Percentiles rank a stretch among this genome's conserved stretches.
These are phyloP conservation scores for Eulithis testata DNA, from an alignment of 2,888 invertebrate species.

Conservation along the genomic window DNA sequence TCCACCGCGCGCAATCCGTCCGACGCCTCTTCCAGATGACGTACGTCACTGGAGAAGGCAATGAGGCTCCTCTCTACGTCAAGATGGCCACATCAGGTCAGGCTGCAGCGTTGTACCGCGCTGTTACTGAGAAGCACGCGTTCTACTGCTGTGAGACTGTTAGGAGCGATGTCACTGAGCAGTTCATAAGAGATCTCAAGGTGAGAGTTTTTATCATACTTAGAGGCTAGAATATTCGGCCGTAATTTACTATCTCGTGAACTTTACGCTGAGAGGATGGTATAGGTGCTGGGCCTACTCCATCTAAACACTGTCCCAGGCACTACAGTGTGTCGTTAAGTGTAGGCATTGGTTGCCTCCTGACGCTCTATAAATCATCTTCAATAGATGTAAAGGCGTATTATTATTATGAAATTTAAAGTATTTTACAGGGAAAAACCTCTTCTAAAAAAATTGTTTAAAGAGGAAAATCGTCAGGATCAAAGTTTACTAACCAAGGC, in stretches of 20 bases:
- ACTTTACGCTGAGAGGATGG: no score
- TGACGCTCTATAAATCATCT: no score
- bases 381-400: no score
- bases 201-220: slow-evolving; percentile 56
- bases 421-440: not conserved
- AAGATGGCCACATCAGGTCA: slow-evolving; percentile 92
- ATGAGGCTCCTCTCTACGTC: slow-evolving; percentile 89
- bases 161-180: slow-evolving; percentile 93
- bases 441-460: no score
- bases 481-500: no score
- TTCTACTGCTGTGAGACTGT: slow-evolving; percentile 97
- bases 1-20: slow-evolving; percentile 91
- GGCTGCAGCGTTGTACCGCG: slow-evolving; percentile 92
- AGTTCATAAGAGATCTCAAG: slow-evolving; percentile 95
- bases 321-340: no score
- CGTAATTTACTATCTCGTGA: no score
- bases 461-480: no score
- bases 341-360: no score
- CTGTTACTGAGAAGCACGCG: slow-evolving; percentile 95
- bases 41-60: slow-evolving; percentile 88
- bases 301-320: no score
- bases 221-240: no score
- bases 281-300: no score
- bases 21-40: slow-evolving; percentile 90
- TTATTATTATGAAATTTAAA: not conserved